Evolutionary conservation across 2,797 vertebrate genomes (phyloP).

Genomic region (Microctenopoma lineatum): DNA sequence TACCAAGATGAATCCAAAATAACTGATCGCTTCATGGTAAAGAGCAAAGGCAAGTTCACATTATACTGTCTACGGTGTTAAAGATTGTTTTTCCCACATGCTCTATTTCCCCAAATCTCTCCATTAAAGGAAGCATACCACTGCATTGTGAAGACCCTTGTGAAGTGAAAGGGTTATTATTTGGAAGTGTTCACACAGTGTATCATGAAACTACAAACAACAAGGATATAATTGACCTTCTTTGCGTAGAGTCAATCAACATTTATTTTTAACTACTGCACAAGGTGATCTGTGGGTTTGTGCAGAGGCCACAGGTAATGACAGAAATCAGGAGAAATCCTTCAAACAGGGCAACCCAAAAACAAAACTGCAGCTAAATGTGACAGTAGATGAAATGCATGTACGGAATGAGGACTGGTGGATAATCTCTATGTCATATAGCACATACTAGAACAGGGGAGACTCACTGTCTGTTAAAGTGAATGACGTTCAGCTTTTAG

Average conservation of each 20-base stretch:
- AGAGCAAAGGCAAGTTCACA: slow-evolving; percentile 7
- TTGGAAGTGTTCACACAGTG: not conserved
- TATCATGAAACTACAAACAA: slow-evolving; percentile 1
- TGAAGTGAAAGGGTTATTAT: not conserved
- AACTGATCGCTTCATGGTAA: not conserved
- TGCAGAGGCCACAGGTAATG: slow-evolving; percentile 28
- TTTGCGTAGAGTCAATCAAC: slow-evolving; percentile 20
- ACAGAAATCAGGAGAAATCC: slow-evolving; percentile 24
- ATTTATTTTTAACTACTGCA: slow-evolving; percentile 16
- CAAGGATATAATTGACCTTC: slow-evolving; percentile 2
- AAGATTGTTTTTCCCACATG: not conserved
- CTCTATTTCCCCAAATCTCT: not conserved
- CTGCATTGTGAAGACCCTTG: not conserved
- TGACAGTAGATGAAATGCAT: slow-evolving; percentile 41
- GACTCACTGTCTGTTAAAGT: slow-evolving; percentile 27
- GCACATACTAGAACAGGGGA: not conserved
- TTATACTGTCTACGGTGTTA: slow-evolving; percentile 1
- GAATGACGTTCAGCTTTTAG: slow-evolving; percentile 45
- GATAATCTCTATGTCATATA: slow-evolving; percentile 20
- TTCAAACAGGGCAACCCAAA: slow-evolving; percentile 12
- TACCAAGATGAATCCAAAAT: not conserved
- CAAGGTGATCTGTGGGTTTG: slow-evolving; percentile 18
- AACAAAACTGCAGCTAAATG: slow-evolving; percentile 26
- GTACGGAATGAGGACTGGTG: slow-evolving; percentile 7
- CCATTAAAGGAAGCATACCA: not conserved